Conservation (phyloP, 2,113 vertebrate genomes). For the Lophotis ruficrista region DNA sequence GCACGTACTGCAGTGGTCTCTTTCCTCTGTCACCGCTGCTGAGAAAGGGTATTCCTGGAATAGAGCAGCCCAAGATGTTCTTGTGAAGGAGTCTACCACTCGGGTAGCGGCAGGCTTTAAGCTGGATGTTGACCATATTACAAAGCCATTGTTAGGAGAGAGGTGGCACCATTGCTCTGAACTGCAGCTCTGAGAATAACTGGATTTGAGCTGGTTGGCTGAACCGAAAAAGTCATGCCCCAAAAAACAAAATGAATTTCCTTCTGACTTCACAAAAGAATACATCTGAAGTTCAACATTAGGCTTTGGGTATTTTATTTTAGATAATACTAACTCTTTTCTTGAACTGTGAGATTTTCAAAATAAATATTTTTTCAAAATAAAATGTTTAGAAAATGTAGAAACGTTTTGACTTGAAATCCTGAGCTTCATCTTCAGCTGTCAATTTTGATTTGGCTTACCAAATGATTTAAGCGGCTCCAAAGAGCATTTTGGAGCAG, state of each 20-base stretch:
- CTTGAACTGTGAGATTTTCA: not conserved
- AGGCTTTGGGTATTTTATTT: not conserved
- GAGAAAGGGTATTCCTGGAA: not conserved
- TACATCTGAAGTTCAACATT: not conserved
- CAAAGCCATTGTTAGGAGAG: not conserved
- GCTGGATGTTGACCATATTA: not conserved
- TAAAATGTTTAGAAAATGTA: not conserved
- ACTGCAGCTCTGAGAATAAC: slow-evolving; percentile 35
- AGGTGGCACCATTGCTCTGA: slow-evolving; percentile 7
- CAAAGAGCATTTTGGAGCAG: not conserved
- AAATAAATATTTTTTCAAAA: slow-evolving; percentile 19
- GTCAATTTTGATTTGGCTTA: slow-evolving; percentile 26
- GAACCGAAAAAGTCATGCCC: slow-evolving; percentile 8
- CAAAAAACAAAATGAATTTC: not conserved
- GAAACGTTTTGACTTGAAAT: slow-evolving; percentile 2
- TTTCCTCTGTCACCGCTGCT: not conserved
- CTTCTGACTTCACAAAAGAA: not conserved
- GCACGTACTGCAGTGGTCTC: not conserved
- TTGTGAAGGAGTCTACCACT: not conserved
- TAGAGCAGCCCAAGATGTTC: not conserved
- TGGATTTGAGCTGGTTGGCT: slow-evolving; percentile 52
- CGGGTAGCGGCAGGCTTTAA: not conserved
- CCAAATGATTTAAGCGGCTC: not conserved
- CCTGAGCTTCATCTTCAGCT: not conserved
- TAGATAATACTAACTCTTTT: not conserved